Evolutionary conservation across 2,888 invertebrate genomes (phyloP), one percentile per base, ranked within the genome.

Genomic region (Drosophila pullipes): DNA sequence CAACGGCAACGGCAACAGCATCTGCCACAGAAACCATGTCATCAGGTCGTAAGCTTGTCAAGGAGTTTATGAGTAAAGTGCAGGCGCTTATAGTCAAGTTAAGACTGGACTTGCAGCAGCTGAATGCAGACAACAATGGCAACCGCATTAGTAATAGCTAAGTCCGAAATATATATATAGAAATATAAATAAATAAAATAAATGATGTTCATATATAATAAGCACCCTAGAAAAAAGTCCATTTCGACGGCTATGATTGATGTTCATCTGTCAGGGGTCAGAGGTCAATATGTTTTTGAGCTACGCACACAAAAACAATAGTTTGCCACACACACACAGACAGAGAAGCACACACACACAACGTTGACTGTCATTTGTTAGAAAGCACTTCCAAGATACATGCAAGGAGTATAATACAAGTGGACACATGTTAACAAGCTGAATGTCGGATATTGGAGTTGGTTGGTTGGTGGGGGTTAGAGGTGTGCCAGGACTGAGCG

Each of bases 381-480:
- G 25, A 50, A 47, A 54, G 25, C 81, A 76, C 58, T 55, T 62
- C 39, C 66, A 61, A 71, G 61, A 54, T 76, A 41, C 41, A 58
- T 44, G 41, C 58, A 30, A 37, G 35, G 55, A 67, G 61, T 54
- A 57, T 41, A 76, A 69, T 35, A 76, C 76, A 77, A 67, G 53
- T 63, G 80, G 62, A 79, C 78, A 73, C 69, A 78, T 69, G 82
- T 72, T 77, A 73, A 69, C 74, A 52, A 28, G 58, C 57, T n/a
- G 10, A 11, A 28, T 39, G 16, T 47, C 47, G 9, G 16, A 25
- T 16, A 16, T 47, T 47, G 25, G 2, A 47, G 16, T 25, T 25
- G 47, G 25, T 13, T 22, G 47, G 25, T 13, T 22, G 47, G 22
- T 4, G 2, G 22, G 31, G 9, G 30, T 3, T 16, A 22, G n/a